Percentiles rank a stretch among this genome's conserved stretches.
Conservation (phyloP, 2,797 vertebrate species). For the Chlorospingus semifuscus region DNA sequence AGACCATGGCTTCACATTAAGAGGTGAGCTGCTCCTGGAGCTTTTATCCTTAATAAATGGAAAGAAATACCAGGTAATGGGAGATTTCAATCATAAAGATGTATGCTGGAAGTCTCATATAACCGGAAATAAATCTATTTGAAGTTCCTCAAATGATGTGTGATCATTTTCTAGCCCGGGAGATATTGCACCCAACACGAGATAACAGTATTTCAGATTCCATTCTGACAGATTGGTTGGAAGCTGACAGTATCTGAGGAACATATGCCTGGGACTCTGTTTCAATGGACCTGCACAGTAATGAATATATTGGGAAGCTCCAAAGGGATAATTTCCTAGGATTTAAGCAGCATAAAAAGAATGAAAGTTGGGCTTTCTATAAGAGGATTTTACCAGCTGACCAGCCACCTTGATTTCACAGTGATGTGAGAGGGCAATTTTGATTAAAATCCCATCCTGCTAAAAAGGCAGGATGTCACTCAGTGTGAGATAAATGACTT, state of each 20-base stretch:
- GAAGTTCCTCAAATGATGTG: slow-evolving; percentile 52
- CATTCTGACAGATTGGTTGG: slow-evolving; percentile 36
- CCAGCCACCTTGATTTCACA: background rate
- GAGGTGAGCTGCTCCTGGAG: background rate
- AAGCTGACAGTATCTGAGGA: slow-evolving; percentile 38
- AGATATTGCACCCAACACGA: slow-evolving; percentile 25
- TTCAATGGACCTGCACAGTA: background rate
- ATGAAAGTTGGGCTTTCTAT: background rate
- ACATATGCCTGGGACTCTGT: background rate
- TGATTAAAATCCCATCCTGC: background rate
- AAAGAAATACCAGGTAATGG: slow-evolving; percentile 26
- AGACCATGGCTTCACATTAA: background rate
- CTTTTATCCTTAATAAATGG: slow-evolving; percentile 52
- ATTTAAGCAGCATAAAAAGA: slow-evolving; percentile 26
- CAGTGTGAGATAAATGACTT: background rate
- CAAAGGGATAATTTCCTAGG: slow-evolving; percentile 23
- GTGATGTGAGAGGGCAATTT: background rate
- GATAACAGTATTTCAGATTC: slow-evolving; percentile 51
- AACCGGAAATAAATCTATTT: slow-evolving; percentile 62
- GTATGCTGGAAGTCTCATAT: slow-evolving; percentile 42
- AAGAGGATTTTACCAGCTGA: slow-evolving; percentile 44
- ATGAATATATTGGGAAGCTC: slow-evolving; percentile 21
- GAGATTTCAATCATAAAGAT: slow-evolving; percentile 61
- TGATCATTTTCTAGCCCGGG: slow-evolving; percentile 50
- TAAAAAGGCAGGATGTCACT: background rate